Base-by-base conservation (phyloP, 2,113 vertebrate genomes). In the Malurus cyaneus region DNA sequence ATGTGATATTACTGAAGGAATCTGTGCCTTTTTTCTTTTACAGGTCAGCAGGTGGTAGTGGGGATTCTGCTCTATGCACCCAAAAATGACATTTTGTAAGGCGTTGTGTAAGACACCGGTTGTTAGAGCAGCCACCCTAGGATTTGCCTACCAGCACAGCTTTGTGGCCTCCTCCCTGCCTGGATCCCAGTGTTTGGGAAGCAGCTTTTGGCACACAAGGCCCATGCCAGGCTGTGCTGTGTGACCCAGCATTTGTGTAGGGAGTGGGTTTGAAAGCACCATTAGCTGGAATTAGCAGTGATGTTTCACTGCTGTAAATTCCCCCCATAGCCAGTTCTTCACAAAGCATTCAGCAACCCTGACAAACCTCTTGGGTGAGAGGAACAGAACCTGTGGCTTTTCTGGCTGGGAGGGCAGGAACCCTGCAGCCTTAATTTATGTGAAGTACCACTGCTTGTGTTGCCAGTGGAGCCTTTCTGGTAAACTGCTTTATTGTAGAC, bases 41-140 rank as follows among this genome's bases (percentile, higher is more conserved):
- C 8, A 6, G 39, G 32, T 54, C 34, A 59, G 34, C 44, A 26
- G 12, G 11, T 39, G 28, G 31, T 61, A 39, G n/a, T n/a, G 14
- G 28, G 13, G 4, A 16, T 13, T 50, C 7, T 61, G 6, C 42
- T 79, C 36, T 25, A 0, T 28, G 20, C 8, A 0, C 28, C 25
- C 34, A 52, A 28, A 47, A 66, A 9, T 0, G 0, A 6, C 1
- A 4, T 8, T 57, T 20, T 39, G 0, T 15, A 34, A n/a, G 31
- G 24, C 12, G 1, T 41, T 20, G 14, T 47, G 20, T 28, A 36
- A 54, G 46, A 18, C 9, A 16, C 0, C 19, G 41, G 31, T 31
- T 56, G 19, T 21, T 41, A 34, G 25, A 86, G 47, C 50, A 61
- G 32, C 36, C 31, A 20, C 28, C 44, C 31, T 24, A 31, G 53